Conservation (phyloP, 2,113 vertebrate species). For the Triplophysa rosa region DNA sequence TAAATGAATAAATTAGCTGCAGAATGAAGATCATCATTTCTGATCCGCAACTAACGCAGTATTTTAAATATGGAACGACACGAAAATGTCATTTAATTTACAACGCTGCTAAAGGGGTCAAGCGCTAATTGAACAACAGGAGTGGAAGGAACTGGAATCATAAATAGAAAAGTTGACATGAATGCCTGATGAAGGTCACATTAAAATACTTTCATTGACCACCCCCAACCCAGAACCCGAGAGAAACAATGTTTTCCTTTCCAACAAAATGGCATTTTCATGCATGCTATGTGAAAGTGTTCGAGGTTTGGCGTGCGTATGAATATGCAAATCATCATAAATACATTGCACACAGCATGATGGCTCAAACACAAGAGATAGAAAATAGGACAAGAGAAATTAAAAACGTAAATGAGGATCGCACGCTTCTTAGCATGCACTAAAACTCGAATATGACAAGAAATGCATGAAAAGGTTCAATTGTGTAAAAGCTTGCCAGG, state of each 20-base stretch:
- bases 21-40: constrained; percentile 99
- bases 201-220: constrained; percentile 83
- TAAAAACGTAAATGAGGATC: constrained; percentile 19
- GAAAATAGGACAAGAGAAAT: constrained; percentile 37
- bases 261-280: constrained; percentile 61
- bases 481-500: no score
- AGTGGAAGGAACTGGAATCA: constrained; percentile 95
- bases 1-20: constrained; percentile 99
- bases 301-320: constrained; percentile 60
- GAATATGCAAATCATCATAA: constrained; percentile 62
- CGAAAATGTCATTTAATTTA: constrained; percentile 99
- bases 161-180: constrained; percentile 97
- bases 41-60: constrained; percentile 99
- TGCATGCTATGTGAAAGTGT: constrained; percentile 41
- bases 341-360: constrained; percentile 50
- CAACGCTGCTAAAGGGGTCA: constrained; percentile 99
- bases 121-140: constrained; percentile 99
- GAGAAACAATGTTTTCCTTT: constrained; percentile 71
- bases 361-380: constrained; percentile 15
- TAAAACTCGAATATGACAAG: background rate
- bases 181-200: constrained; percentile 99
- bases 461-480: background rate
- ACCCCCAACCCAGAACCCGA: constrained; percentile 65
- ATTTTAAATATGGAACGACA: constrained; percentile 99
- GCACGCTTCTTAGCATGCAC: background rate